Evolutionary conservation across 2,797 vertebrate species (phyloP), one percentile per base, ranked within the genome.

Genomic region (Urophycis tenuis): DNA sequence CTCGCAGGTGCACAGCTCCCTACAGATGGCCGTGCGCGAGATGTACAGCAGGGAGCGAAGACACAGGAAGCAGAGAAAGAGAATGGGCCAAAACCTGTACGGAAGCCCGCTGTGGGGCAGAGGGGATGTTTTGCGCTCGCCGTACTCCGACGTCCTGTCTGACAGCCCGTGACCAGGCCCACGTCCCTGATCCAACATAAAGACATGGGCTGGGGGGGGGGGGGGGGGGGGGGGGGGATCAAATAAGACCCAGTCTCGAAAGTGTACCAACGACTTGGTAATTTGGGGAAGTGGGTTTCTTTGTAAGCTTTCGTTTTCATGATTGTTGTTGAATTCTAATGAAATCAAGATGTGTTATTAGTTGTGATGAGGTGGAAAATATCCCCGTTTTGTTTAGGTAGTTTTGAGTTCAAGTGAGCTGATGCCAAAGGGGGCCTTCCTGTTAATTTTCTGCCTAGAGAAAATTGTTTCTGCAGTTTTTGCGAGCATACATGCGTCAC

Each of bases 1-100:
- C 71, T 10, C 33, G 7, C 79, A 95, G 93, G 91, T 93, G 83
- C 90, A 93, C 87, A 91, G 91, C 81, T 91, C 87, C 74, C 86
- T 94, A 83, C 90, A 91, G 78, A 85, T 94, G 87, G 90, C 89
- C 25, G 89, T 89, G 82, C 90, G 87, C 84, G 90, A 88, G 83
- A 82, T 90, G 49, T 85, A 91, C 82, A 86, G 88, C 73, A 92
- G 84, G 87, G 90, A 86, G 80, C 86, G 81, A 35, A 85, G 77
- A 64, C 82, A 75, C 81, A 83, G 80, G 81, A 81, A 29, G 34
- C 85, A 82, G 81, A 80, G 86, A 25, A 81, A 89, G 84, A 83
- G 67, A 77, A 80, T 78, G 78, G 78, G 85, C 77, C 82, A 49
- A 6, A 81, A 85, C 74, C 87, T 91, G 75, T 92, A 88, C 34